Conservation (phyloP, 2,888 invertebrate species). For the Balanococcus diminutus region DNA sequence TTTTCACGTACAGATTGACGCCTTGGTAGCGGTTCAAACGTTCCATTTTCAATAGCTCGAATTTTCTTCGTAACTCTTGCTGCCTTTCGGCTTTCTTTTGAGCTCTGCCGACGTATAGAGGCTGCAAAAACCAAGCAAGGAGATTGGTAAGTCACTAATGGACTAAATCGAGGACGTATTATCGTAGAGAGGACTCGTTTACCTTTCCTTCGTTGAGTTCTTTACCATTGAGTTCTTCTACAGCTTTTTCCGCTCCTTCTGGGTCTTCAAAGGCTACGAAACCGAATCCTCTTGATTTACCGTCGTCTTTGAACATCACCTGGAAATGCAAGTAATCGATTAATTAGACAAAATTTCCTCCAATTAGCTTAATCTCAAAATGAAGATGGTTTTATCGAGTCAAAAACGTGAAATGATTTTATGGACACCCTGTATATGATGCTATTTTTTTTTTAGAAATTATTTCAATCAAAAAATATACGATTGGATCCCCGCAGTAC, state of each 20-base stretch:
- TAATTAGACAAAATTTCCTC: too few species aligned
- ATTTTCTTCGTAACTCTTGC: constrained; percentile 93
- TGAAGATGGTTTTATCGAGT: too few species aligned
- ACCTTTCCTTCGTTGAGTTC: constrained; percentile 81
- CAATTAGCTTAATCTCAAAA: too few species aligned
- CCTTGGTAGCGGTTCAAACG: constrained; percentile 87
- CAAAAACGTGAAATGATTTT: too few species aligned
- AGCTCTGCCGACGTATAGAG: constrained; percentile 94
- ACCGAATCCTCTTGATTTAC: constrained; percentile 95
- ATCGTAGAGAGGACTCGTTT: constrained; percentile 3
- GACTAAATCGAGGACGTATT: too few species aligned
- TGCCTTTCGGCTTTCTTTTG: constrained; percentile 99
- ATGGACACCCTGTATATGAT: too few species aligned
- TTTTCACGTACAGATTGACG: constrained; percentile 98
- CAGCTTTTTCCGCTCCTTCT: constrained; percentile 92
- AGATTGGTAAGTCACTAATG: neutral
- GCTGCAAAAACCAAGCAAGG: constrained; percentile 59
- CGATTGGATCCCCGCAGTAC: too few species aligned
- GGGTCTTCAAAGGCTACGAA: constrained; percentile 98
- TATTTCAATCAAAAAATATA: too few species aligned
- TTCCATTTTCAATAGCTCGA: constrained; percentile 94
- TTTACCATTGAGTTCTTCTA: constrained; percentile 88
- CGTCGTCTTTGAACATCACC: constrained; percentile 88
- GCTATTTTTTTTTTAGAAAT: too few species aligned
- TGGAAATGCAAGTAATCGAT: constrained; percentile 58